Conservation (phyloP, 1,140 invertebrate species). For the Neocloeon triangulifer region DNA sequence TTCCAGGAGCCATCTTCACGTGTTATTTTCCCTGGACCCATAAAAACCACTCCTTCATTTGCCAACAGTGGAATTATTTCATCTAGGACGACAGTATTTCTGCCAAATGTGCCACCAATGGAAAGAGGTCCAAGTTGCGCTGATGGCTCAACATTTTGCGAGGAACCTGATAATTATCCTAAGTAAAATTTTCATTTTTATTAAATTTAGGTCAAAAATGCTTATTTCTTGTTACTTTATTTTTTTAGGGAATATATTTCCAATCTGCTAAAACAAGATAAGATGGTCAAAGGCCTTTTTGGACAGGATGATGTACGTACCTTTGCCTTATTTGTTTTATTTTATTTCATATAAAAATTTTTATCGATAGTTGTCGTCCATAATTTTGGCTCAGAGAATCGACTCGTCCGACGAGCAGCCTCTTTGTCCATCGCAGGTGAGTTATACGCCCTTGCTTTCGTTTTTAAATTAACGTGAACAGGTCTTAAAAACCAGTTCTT, state of each 20-base stretch:
- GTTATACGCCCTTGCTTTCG: background rate
- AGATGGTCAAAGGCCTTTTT: background rate
- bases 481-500: background rate
- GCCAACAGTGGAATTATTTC: too few relatives aligned
- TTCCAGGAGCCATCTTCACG: too few relatives aligned
- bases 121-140: conserved; percentile 2
- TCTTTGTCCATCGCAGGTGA: background rate
- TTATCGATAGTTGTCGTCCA: background rate
- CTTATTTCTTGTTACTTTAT: background rate
- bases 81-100: too few relatives aligned
- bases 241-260: background rate
- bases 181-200: background rate
- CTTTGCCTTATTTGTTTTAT: background rate
- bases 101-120: too few relatives aligned
- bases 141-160: background rate
- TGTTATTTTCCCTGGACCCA: too few relatives aligned
- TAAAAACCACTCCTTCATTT: too few relatives aligned
- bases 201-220: background rate
- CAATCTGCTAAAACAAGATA: background rate
- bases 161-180: background rate
- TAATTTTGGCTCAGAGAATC: background rate
- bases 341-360: background rate
- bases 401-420: background rate
- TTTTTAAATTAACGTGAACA: background rate
- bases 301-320: background rate